Evolutionary conservation across 2,113 vertebrate species (phyloP).

Genomic region (Dolichallabes microphthalmus): DNA sequence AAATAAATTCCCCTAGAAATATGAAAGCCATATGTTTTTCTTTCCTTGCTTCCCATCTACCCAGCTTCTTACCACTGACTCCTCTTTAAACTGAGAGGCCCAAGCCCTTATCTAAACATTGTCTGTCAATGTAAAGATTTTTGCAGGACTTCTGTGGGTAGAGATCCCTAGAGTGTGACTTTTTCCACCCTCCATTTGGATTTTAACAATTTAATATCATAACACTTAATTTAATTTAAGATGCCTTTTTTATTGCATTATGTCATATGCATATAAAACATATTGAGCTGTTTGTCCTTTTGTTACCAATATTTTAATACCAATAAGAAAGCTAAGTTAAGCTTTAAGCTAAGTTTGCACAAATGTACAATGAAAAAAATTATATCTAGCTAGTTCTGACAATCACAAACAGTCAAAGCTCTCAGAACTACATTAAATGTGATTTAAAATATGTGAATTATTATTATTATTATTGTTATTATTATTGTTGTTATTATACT

Average conservation of each 20-base stretch:
- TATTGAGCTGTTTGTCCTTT: background rate
- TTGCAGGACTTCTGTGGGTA: conserved; percentile 60
- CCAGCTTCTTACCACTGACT: conserved; percentile 51
- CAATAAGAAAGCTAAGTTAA: conserved; percentile 11
- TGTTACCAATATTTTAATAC: background rate
- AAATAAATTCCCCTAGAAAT: conserved; percentile 42
- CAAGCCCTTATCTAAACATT: conserved; percentile 71
- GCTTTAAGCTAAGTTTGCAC: background rate
- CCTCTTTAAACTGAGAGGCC: conserved; percentile 56
- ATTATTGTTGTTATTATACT: no score
- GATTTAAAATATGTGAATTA: conserved; percentile 21
- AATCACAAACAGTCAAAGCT: background rate
- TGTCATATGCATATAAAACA: background rate
- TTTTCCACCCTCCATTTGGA: conserved; percentile 54
- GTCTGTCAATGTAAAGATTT: conserved; percentile 67
- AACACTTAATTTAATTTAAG: background rate
- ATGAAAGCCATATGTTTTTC: conserved; percentile 21
- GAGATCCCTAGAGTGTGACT: conserved; percentile 57
- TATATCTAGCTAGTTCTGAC: background rate
- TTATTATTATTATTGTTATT: background rate
- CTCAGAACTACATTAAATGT: conserved; percentile 6
- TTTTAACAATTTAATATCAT: background rate
- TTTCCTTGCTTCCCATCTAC: conserved; percentile 13
- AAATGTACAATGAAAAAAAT: conserved; percentile 2
- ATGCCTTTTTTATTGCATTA: background rate